phyloP scores from a whole-genome alignment of 2,888 invertebrate species.

The Ecdyonurus torrentis region DNA sequence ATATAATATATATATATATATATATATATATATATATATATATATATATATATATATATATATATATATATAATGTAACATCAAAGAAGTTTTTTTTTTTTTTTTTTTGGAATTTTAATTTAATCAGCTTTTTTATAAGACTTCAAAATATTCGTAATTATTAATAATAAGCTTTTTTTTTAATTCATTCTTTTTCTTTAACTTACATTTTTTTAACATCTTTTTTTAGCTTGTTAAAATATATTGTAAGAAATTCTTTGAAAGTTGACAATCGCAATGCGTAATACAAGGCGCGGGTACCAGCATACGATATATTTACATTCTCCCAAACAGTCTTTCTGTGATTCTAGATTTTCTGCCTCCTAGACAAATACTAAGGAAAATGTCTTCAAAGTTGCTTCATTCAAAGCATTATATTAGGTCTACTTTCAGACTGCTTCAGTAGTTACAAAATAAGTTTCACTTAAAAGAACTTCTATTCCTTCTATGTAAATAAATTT shows the following conservation, averaged over 20 bases:
- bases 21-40: neutral
- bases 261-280: neutral
- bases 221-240: neutral
- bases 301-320: neutral
- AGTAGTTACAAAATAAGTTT: too few species aligned
- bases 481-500: too few species aligned
- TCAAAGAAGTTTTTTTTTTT: too few species aligned
- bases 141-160: too few species aligned
- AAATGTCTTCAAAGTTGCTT: neutral
- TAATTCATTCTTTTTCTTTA: neutral
- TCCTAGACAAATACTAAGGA: neutral
- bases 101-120: neutral
- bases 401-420: neutral
- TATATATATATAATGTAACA: neutral
- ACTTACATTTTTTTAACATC: neutral
- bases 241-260: too few species aligned
- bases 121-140: neutral
- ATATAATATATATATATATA: neutral
- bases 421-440: neutral
- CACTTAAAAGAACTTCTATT: too few species aligned
- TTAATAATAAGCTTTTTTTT: neutral
- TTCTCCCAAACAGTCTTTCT: neutral
- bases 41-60: neutral
- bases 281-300: neutral
- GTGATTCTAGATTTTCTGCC: neutral